Percentiles rank a stretch among this genome's conserved stretches.
Conservation (phyloP, 2,113 vertebrate species). For the Tapirus terrestris region DNA sequence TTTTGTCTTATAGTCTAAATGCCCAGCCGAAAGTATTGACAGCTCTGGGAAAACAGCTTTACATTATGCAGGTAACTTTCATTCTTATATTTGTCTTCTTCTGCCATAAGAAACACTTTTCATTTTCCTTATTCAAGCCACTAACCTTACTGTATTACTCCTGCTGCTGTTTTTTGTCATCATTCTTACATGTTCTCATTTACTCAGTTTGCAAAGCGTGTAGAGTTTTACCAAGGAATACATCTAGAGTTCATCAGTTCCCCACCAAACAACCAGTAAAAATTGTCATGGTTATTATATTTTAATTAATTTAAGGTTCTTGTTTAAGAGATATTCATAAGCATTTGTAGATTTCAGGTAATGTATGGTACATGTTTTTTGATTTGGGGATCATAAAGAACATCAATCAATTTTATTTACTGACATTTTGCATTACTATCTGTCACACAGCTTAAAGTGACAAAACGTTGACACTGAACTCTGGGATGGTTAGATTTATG, state of each 20-base stretch:
- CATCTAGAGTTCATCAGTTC: background rate
- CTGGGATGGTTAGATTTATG: background rate
- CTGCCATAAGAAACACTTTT: background rate
- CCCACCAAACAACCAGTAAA: background rate
- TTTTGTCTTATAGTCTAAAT: slow-evolving; percentile 90
- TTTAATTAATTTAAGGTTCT: background rate
- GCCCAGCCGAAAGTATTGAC: slow-evolving; percentile 89
- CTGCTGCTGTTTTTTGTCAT: no score
- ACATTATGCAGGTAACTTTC: slow-evolving; percentile 93
- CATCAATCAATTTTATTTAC: background rate
- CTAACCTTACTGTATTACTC: background rate
- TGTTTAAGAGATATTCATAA: background rate
- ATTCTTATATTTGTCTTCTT: background rate
- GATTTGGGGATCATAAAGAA: background rate
- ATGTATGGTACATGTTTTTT: background rate
- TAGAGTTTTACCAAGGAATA: background rate
- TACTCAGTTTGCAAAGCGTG: background rate
- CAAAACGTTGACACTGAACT: background rate
- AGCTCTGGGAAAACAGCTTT: slow-evolving; percentile 92
- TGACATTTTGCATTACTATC: background rate
- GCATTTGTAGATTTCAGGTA: background rate
- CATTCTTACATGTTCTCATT: background rate
- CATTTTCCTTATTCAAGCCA: background rate
- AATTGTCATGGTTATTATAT: background rate
- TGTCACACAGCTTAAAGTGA: background rate